Base-by-base conservation (phyloP, 2,797 vertebrate genomes). In the Mormyrops attenuatus region DNA sequence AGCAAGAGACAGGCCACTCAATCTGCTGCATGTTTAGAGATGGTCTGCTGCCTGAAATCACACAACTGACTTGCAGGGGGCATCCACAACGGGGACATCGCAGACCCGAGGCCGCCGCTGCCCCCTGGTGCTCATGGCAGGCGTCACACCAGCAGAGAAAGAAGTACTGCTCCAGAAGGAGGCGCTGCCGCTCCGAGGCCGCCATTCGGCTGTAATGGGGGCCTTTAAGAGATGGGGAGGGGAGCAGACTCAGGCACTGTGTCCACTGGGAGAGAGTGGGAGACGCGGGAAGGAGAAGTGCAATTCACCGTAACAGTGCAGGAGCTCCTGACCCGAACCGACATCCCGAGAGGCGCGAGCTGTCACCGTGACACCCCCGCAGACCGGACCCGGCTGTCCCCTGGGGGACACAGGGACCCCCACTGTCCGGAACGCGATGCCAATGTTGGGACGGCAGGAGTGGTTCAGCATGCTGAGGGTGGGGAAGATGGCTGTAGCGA, bases 381-480 rank as follows among this genome's bases (percentile, higher is more conserved):
- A 86, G 60, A 13, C 17, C 3, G 22, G 5, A 13, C 9, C 5
- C 0, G 49, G 66, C 77, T 90, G 60, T 47, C 89, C 73, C 22
- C 66, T 30, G 13, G 47, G 66, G 66, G 15, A n/a, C n/a, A 41
- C 26, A 8, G 22, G 0, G 4, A 85, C 8, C 87, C 93, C 93
- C 87, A 92, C 93, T 5, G 93, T 91, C 57, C n/a, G 90, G 92
- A 99, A 99, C 26, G 93, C 92, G 93, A 99, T 89, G 0, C 96
- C 98, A 92, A 95, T 97, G 93, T 99, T 99, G 89, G 99, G 98
- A 82, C 94, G 92, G 91, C 98, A 99, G 0, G 98, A 98, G 92
- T 99, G 99, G 95, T 99, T 99, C 90, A 99, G 95, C 49, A 99
- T 96, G 93, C 98, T 99, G 52, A 98, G 92, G 0, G 97, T 95